Percentiles rank a stretch among this genome's conserved stretches.
Conservation (phyloP, 2,888 invertebrate genomes). For the Epistrophe eligans region DNA sequence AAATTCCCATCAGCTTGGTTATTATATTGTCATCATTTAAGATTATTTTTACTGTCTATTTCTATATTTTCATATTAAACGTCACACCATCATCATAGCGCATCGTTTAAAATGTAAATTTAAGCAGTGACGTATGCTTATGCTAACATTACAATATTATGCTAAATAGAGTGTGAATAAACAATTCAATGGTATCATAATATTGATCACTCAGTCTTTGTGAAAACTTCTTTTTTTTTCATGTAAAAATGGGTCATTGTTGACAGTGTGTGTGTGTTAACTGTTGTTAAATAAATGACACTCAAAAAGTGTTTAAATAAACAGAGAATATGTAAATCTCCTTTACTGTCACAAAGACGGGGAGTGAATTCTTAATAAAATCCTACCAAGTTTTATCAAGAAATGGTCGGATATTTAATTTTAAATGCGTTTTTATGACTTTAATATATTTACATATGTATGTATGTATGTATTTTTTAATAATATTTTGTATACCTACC, state of each 20-base stretch:
- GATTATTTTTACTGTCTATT: background rate
- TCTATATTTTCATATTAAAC: background rate
- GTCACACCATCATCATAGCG: background rate
- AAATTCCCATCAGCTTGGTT: background rate
- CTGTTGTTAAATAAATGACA: conserved; percentile 38
- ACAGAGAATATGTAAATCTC: conserved; percentile 33
- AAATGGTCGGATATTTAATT: background rate
- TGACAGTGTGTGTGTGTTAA: conserved; percentile 31
- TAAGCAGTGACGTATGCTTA: conserved; percentile 10
- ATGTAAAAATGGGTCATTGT: conserved; percentile 11
- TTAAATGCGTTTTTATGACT: background rate
- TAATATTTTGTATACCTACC: too few relatives aligned
- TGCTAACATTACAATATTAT: conserved; percentile 21
- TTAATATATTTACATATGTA: too few relatives aligned
- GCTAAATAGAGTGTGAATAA: conserved; percentile 36
- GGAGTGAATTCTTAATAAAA: conserved; percentile 34
- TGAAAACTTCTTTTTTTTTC: conserved; percentile 4
- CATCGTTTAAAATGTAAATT: conserved; percentile 11
- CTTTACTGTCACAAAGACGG: conserved; percentile 21
- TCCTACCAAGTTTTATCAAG: background rate
- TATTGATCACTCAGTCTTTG: background rate
- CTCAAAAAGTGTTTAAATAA: conserved; percentile 38
- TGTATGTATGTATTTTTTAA: too few relatives aligned
- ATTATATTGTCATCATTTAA: background rate
- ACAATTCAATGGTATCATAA: background rate